Percentiles rank a stretch among this genome's conserved stretches.
These are phyloP conservation scores for Aporophyla lueneburgensis DNA, from an alignment of 2,888 invertebrate genomes.

Conservation along the genomic window DNA sequence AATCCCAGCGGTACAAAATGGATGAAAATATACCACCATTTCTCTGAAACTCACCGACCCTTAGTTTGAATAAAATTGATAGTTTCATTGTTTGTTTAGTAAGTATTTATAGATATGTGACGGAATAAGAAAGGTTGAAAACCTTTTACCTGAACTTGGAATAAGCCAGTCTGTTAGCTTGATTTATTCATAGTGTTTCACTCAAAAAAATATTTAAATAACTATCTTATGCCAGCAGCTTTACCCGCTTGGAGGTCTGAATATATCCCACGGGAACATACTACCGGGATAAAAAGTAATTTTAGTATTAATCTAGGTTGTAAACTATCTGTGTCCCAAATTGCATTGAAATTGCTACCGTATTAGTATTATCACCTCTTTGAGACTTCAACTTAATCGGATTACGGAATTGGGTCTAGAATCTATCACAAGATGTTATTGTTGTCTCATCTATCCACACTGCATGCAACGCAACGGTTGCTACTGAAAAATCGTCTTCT, in stretches of 20 bases:
- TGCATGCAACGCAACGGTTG: background rate
- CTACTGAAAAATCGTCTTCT: background rate
- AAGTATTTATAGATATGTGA: conserved; percentile 2
- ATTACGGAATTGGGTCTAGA: background rate
- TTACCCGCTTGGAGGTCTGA: too few species aligned
- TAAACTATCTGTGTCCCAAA: too few species aligned
- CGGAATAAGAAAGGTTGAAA: background rate
- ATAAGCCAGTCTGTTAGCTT: background rate
- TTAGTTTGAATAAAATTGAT: conserved; percentile 6
- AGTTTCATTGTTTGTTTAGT: conserved; percentile 8
- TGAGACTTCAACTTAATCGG: background rate
- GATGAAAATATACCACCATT: conserved; percentile 13
- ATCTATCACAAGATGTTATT: background rate
- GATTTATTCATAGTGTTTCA: background rate
- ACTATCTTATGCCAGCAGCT: too few species aligned
- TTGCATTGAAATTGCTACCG: too few species aligned
- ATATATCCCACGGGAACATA: too few species aligned
- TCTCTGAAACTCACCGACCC: conserved; percentile 6
- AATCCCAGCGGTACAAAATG: conserved; percentile 7
- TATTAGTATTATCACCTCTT: too few species aligned
- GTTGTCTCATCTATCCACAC: background rate
- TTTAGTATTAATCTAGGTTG: too few species aligned
- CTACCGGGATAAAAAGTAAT: too few species aligned
- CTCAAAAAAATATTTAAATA: background rate
- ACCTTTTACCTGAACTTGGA: background rate